Base-by-base conservation (phyloP, 2,113 vertebrate species). In the Mobula birostris region DNA sequence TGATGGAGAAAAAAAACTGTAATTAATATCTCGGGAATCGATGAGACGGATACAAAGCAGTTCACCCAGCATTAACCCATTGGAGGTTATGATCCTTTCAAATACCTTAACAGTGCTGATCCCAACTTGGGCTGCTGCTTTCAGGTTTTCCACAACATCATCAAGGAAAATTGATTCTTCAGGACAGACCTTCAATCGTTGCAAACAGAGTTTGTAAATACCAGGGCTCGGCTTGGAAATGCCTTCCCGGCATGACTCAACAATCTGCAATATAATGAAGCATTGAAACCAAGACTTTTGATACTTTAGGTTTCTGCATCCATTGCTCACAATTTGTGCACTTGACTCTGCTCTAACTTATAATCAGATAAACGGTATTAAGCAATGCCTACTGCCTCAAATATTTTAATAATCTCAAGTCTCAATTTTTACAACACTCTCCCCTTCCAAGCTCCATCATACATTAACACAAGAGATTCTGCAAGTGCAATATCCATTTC, bases 111-210 rank as follows among this genome's bases (percentile, higher is more conserved):
- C 95, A 0, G 97, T 97, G 87, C 76, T 94, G 40, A 98, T 96
- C 82, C 98, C 98, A 76, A 98, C 95, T 83, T 96, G 96, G n/a
- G 96, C 96, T 77, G 97, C 97, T 76, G 96, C 95, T 95, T 97
- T 95, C 82, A 98, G 94, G 85, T 96, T 98, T 19, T 94, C 94
- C 94, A 95, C 96, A 85, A 97, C 95, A 94, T 96, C 97, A 61
- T 98, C 97, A 0, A 98, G 96, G 82, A 98, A 97, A 94, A 98
- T 95, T 77, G 97, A 96, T 83, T 97, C 97, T 0, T 95, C 95
- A 88, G 98, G 96, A n/a, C 94, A 96, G 68, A 97, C 95, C 0
- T 95, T 95, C 0, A 98, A 95, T 48, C 40, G 95, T 83, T 97
- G 94, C 90, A 97, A 94, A 95, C 98, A 98, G 79, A 97, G 94